A percentile compares a stretch with the other conserved stretches of the same genome.
Evolutionary conservation across 2,113 vertebrate genomes (phyloP).

Genomic region (Malurus elegans): DNA sequence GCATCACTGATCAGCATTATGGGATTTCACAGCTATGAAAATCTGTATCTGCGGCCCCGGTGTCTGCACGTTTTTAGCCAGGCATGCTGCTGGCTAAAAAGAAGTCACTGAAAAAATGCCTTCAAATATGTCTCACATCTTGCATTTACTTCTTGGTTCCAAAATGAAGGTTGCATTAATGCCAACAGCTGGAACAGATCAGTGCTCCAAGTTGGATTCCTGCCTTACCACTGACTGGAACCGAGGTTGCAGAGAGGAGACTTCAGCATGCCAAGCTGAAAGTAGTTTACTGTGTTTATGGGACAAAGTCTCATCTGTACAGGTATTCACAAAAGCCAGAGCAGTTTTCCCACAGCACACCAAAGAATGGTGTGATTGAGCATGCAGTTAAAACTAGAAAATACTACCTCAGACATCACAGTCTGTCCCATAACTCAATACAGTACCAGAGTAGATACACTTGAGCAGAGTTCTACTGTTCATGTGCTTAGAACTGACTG

Average conservation of each 20-base stretch:
- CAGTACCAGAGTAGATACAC: not conserved
- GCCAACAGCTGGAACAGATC: conserved; percentile 60
- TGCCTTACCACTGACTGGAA: conserved; percentile 19
- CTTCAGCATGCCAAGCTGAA: conserved; percentile 21
- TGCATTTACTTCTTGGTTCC: conserved; percentile 29
- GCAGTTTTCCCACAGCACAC: not conserved
- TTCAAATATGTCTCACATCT: not conserved
- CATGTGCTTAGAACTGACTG: not conserved
- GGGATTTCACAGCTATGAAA: not conserved
- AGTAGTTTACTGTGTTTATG: conserved; percentile 22
- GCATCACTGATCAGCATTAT: not conserved
- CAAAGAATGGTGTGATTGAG: not conserved
- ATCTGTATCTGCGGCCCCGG: not conserved
- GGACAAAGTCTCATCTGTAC: conserved; percentile 44
- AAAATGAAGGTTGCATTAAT: conserved; percentile 32
- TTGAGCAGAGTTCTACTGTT: not conserved
- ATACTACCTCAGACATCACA: not conserved
- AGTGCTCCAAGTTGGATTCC: conserved; percentile 14
- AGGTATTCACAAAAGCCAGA: conserved; percentile 29
- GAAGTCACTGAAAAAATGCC: not conserved
- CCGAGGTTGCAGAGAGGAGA: not conserved
- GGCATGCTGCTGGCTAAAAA: not conserved
- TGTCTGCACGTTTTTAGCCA: not conserved
- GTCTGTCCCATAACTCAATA: not conserved
- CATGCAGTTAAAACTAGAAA: not conserved